These are phyloP conservation scores for Triplophysa tibetana DNA, from an alignment of 2,113 vertebrate genomes.

Conservation along the genomic window DNA sequence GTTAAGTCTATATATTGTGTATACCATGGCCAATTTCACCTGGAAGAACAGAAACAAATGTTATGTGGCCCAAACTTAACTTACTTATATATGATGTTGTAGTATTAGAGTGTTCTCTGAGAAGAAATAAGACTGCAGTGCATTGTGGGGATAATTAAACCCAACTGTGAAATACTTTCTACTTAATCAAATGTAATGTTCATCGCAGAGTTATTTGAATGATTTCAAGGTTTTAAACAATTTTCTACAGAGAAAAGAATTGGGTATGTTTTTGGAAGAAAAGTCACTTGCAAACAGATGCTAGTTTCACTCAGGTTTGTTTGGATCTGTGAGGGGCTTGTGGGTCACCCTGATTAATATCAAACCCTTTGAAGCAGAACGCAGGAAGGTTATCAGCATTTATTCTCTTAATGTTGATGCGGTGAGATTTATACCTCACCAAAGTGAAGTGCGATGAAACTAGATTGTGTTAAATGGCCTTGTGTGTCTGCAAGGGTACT, in stretches of 20 bases:
- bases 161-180: background rate
- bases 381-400: background rate
- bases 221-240: background rate
- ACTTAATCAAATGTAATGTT: background rate
- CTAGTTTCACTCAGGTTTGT: background rate
- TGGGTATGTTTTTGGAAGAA: background rate
- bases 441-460: slow-evolving; percentile 1
- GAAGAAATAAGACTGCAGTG: too few species aligned
- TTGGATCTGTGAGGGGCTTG: background rate
- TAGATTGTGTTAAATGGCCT: background rate
- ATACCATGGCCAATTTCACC: too few species aligned
- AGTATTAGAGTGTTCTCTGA: too few species aligned
- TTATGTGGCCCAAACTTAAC: too few species aligned
- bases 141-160: too few species aligned
- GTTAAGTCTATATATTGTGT: too few species aligned
- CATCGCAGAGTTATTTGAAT: background rate
- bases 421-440: background rate
- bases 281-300: background rate
- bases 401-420: background rate
- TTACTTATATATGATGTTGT: too few species aligned
- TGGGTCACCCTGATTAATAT: slow-evolving; percentile 1
- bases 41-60: too few species aligned
- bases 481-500: slow-evolving; percentile 1
- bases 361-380: background rate
- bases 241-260: background rate